A percentile compares a stretch with the other conserved stretches of the same genome.
phyloP scores from a whole-genome alignment of 2,797 vertebrate genomes.

The Dipus sagitta region DNA sequence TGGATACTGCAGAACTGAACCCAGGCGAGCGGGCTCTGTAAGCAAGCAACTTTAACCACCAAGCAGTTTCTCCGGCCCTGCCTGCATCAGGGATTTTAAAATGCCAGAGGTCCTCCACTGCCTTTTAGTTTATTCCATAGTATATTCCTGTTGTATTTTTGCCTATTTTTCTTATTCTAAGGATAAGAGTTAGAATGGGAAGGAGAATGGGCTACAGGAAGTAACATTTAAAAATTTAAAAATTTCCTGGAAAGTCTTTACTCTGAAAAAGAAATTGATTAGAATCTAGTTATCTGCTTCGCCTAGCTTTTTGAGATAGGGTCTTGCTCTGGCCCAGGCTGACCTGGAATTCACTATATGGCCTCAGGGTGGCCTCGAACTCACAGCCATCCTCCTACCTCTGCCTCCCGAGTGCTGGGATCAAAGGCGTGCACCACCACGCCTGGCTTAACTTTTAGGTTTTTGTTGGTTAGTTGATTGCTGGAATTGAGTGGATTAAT shows the following conservation, averaged over 20 bases:
- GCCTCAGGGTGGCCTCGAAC: no score
- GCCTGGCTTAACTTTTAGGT: neutral
- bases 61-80: no score
- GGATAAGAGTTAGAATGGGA: no score
- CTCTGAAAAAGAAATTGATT: neutral
- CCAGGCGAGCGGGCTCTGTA: no score
- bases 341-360: no score
- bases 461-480: neutral
- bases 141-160: neutral
- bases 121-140: neutral
- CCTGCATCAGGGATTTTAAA: neutral
- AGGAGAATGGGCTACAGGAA: neutral
- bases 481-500: neutral
- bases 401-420: no score
- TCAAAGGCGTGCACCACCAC: no score
- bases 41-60: no score
- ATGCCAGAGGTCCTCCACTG: neutral
- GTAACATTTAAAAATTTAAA: neutral
- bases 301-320: no score
- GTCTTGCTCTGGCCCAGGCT: no score
- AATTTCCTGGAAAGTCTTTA: neutral
- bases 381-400: no score
- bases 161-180: neutral
- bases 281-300: neutral
- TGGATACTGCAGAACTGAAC: no score